phyloP scores from a whole-genome alignment of 2,888 invertebrate species.

The Andrena bucephala region DNA sequence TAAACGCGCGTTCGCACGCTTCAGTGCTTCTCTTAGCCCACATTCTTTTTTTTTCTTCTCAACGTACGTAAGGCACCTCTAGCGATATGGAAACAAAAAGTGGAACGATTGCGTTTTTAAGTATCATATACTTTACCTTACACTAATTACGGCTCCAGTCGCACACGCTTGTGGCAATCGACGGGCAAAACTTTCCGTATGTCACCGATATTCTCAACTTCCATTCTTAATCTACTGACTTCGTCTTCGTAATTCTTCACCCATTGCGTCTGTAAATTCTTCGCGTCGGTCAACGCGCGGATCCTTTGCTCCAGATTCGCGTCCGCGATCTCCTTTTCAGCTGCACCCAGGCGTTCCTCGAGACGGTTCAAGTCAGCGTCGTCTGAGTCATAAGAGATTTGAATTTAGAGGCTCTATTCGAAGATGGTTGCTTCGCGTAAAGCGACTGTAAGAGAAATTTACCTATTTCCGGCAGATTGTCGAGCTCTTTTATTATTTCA shows the following conservation, averaged over 20 bases:
- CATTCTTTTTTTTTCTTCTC: slow-evolving; percentile 29
- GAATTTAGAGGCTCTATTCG: background rate
- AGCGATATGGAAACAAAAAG: slow-evolving; percentile 32
- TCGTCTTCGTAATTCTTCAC: slow-evolving; percentile 93
- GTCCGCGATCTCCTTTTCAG: slow-evolving; percentile 90
- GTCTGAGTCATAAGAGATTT: slow-evolving; percentile 81
- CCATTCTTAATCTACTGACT: slow-evolving; percentile 88
- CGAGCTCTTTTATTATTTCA: slow-evolving; percentile 91
- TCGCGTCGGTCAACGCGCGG: slow-evolving; percentile 90
- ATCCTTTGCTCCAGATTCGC: slow-evolving; percentile 92
- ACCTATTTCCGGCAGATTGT: slow-evolving; percentile 90
- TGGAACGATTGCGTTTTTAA: slow-evolving; percentile 35
- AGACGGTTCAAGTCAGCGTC: slow-evolving; percentile 89
- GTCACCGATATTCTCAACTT: slow-evolving; percentile 93
- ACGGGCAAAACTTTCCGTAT: slow-evolving; percentile 93
- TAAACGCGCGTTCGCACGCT: slow-evolving; percentile 15
- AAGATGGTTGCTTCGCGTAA: background rate
- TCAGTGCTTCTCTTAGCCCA: background rate
- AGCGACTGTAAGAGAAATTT: slow-evolving; percentile 34
- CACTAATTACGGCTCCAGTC: slow-evolving; percentile 89
- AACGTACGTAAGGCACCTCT: slow-evolving; percentile 51
- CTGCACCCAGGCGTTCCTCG: slow-evolving; percentile 89
- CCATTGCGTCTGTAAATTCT: slow-evolving; percentile 87
- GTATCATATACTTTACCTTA: slow-evolving; percentile 7
- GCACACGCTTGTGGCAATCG: slow-evolving; percentile 92